Evolutionary conservation across 2,888 invertebrate species (phyloP), one percentile per base, ranked within the genome.

Genomic region (Colletes collaris): DNA sequence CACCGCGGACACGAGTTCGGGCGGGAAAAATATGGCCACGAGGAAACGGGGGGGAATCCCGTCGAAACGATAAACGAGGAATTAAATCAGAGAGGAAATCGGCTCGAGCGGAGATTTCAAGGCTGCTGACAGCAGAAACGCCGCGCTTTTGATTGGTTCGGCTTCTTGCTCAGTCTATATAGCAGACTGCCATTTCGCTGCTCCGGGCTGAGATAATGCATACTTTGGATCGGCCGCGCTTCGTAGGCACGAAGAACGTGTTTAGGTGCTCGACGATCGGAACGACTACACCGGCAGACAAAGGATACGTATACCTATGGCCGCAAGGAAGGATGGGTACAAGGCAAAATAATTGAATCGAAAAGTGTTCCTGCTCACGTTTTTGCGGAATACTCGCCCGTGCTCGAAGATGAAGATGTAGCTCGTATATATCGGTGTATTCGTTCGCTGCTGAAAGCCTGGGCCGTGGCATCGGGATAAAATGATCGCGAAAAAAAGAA

Each of bases 191-290:
- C 77, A 79, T 77, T 78, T 78, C 76, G 49, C 74, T 72, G 87
- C 85, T 79, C 46, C 75, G 46, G 75, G 82, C 76, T 81, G 64
- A 79, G 87, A 84, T 87, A 86, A 86, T 86, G 82, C 80, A 82
- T 87, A 84, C 79, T 84, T 82, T 69, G 77, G 80, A 79, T 81
- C 78, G 83, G 63, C 65, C 73, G 77, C 79, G 78, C 79, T 82
- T 79, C 85, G 81, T 81, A 83, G 80, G 66, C 84, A 84, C 80
- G 83, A 83, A 80, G 82, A 88, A 88, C 79, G 83, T 82, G 88
- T 85, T 86, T 87, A 88, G 88, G 76, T 87, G 85, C 82, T 87
- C 88, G 78, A 64, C 82, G 87, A 87, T 86, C 71, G 81, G 84
- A 87, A 84, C 84, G 88, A 80, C 73, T 82, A 79, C 67, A 81